These are phyloP conservation scores for Arrhamphus sclerolepis DNA, from an alignment of 2,797 vertebrate species.

Conservation along the genomic window DNA sequence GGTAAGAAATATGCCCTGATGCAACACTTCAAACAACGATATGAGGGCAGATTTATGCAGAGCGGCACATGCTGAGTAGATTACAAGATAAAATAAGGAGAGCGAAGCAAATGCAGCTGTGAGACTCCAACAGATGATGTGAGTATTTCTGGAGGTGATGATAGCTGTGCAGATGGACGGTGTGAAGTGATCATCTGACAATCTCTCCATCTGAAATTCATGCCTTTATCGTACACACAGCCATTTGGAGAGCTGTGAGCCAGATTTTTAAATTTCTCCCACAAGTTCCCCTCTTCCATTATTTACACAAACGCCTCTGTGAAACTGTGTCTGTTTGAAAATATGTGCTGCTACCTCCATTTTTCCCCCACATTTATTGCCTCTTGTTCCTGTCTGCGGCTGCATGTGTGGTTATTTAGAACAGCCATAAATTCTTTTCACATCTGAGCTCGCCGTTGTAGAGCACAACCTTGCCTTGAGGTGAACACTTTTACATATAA, in stretches of 20 bases:
- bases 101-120: background rate
- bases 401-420: background rate
- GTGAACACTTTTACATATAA: background rate
- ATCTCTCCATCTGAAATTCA: conserved; percentile 3
- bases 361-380: background rate
- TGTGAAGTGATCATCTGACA: conserved; percentile 1
- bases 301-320: too few species aligned
- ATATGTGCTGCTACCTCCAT: too few species aligned
- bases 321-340: too few species aligned
- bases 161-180: background rate
- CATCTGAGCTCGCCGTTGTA: conserved; percentile 3
- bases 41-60: conserved; percentile 5
- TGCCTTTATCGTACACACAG: background rate
- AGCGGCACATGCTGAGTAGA: background rate
- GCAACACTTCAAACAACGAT: background rate
- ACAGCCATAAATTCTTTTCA: background rate
- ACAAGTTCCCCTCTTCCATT: too few species aligned
- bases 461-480: conserved; percentile 8
- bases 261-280: too few species aligned
- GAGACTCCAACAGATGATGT: conserved; percentile 6
- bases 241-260: too few species aligned
- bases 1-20: conserved; percentile 20
- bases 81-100: background rate
- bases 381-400: background rate
- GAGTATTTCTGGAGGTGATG: background rate